These are phyloP conservation scores for Philypnodon macrostomus DNA, from an alignment of 2,797 vertebrate species.

Conservation along the genomic window DNA sequence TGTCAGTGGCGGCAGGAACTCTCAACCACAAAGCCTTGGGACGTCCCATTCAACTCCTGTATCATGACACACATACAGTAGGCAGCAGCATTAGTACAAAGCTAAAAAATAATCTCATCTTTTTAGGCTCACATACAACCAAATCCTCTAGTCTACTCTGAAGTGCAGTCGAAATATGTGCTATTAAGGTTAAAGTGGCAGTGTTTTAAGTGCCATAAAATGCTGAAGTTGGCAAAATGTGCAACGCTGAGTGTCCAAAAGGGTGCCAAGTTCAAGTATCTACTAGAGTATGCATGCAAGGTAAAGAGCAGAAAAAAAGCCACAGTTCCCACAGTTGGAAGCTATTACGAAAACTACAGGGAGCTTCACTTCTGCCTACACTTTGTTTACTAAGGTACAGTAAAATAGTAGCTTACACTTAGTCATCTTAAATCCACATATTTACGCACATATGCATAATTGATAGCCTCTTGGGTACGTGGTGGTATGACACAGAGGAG, in stretches of 20 bases:
- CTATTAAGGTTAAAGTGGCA: constrained; percentile 11
- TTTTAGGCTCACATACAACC: constrained; percentile 51
- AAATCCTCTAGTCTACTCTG: constrained; percentile 55
- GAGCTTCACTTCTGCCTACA: constrained; percentile 25
- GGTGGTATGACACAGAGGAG: constrained; percentile 52
- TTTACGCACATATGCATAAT: constrained; percentile 57
- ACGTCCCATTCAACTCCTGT: constrained; percentile 10
- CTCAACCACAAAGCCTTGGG: constrained; percentile 17
- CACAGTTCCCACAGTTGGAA: constrained; percentile 52
- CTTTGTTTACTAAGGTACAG: constrained; percentile 44
- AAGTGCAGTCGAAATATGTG: constrained; percentile 19
- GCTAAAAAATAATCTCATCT: constrained; percentile 59
- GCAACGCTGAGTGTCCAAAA: constrained; percentile 1
- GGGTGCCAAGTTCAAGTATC: neutral
- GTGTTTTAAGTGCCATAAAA: neutral
- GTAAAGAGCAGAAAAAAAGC: constrained; percentile 19
- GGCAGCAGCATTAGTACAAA: constrained; percentile 57
- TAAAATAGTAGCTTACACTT: constrained; percentile 12
- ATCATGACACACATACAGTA: constrained; percentile 59
- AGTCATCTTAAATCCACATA: constrained; percentile 16
- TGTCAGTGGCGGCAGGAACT: constrained; percentile 12
- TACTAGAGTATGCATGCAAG: neutral
- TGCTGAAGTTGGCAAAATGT: neutral
- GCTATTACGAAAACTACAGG: constrained; percentile 54
- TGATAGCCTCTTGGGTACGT: constrained; percentile 40